Base-by-base conservation (phyloP, 2,113 vertebrate genomes). In the Callithrix jacchus region DNA sequence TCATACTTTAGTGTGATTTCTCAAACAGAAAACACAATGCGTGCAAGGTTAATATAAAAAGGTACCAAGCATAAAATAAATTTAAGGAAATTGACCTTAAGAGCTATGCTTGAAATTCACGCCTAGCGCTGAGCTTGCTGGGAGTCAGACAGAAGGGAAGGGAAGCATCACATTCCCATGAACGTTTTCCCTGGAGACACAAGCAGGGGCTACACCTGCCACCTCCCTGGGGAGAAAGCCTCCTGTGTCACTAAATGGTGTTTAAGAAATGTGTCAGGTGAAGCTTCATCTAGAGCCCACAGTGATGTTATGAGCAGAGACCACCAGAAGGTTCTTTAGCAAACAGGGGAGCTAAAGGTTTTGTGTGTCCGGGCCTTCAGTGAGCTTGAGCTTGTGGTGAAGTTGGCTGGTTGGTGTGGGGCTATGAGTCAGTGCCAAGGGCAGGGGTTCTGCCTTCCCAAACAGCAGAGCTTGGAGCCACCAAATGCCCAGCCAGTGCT, bases 121-220 rank as follows among this genome's bases (percentile, higher is more conserved):
- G 6, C 0, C 25, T 0, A 23, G 18, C 18, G 18, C 52, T 10
- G 14, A 47, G 66, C 47, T 37, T 27, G 35, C 61, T 10, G 20
- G 13, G n/a, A 32, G 25, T 17, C 54, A 12, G 54, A 56, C 32
- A 81, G 40, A 16, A 68, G 42, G 37, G 45, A 45, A 32, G 27
- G 61, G 61, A 4, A 5, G 0, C 7, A 0, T 1, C 7, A 3
- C 1, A 27, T 17, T 58, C 27, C 27, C 30, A 2, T 12, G 37
- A 32, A 3, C 2, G 3, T 49, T 58, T 17, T 32, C 40, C 1
- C 5, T 13, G 76, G 70, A 12, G 18, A 8, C 6, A 0, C 1
- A 0, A 64, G 45, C 27, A 61, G 11, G 6, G 18, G 6, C 20
- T 3, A 1, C 30, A 64, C 40, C 49, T 5, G 18, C 52, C 14